These are phyloP conservation scores for Pilophorus perplexus DNA, from an alignment of 2,888 invertebrate species.

Conservation along the genomic window DNA sequence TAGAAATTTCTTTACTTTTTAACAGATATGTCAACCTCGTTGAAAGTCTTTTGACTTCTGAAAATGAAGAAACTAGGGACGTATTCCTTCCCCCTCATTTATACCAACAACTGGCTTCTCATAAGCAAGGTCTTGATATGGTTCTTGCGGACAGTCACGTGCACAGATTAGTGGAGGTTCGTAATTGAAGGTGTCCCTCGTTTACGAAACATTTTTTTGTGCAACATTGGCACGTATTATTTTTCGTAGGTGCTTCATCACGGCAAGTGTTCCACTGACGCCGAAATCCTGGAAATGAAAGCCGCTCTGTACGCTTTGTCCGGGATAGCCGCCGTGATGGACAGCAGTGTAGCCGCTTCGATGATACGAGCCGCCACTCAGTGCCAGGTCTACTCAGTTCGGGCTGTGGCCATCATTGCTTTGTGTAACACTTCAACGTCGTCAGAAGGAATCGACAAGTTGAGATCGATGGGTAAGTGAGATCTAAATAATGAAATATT, in stretches of 20 bases:
- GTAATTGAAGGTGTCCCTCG: neutral
- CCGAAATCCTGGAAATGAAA: conserved; percentile 75
- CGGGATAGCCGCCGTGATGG: conserved; percentile 43
- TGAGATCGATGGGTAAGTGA: conserved; percentile 52
- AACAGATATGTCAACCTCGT: conserved; percentile 79
- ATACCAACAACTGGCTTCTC: conserved; percentile 78
- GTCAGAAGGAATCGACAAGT: conserved; percentile 73
- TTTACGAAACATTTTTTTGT: neutral
- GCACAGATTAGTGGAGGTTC: conserved; percentile 55
- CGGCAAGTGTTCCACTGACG: conserved; percentile 63
- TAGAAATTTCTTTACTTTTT: neutral
- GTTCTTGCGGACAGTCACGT: conserved; percentile 58
- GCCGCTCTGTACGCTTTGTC: conserved; percentile 80
- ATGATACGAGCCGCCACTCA: conserved; percentile 69
- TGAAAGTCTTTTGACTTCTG: conserved; percentile 75
- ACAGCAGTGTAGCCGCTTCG: conserved; percentile 49
- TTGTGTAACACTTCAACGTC: conserved; percentile 84
- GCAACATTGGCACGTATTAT: neutral
- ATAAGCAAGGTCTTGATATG: conserved; percentile 60
- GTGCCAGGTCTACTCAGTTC: conserved; percentile 79
- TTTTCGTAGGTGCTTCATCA: conserved; percentile 52
- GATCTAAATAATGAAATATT: conserved; percentile 32
- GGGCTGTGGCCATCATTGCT: conserved; percentile 85
- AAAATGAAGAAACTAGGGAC: conserved; percentile 54
- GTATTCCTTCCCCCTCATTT: conserved; percentile 70